Percentiles rank a stretch among this genome's conserved stretches.
These are phyloP conservation scores for Iphiclides podalirius DNA, from an alignment of 2,888 invertebrate genomes.

Conservation along the genomic window DNA sequence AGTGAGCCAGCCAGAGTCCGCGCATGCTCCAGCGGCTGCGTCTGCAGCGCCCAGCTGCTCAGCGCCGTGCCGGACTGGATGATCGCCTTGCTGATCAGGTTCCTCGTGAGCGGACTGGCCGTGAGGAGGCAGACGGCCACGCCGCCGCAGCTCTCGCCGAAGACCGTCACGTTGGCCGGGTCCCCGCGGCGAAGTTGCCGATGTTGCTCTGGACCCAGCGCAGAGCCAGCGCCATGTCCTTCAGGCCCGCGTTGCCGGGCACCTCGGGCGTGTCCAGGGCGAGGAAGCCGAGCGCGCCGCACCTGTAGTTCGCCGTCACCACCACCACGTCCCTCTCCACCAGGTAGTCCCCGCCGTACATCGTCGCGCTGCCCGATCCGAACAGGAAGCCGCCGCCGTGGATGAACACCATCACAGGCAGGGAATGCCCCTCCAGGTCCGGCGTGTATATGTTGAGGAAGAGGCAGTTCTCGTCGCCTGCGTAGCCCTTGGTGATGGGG, in stretches of 20 bases:
- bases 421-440: conserved; percentile 66
- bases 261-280: conserved; percentile 66
- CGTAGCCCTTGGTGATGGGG: conserved; percentile 53
- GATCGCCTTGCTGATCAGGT: conserved; percentile 58
- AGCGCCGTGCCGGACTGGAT: conserved; percentile 62
- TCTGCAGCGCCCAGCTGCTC: conserved; percentile 45
- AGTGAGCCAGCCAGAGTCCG: conserved; percentile 46
- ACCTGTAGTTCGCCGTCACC: conserved; percentile 79
- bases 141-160: conserved; percentile 65
- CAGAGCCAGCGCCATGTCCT: conserved; percentile 62
- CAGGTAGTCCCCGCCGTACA: conserved; percentile 74
- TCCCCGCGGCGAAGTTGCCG: conserved; percentile 65
- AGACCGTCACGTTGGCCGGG: conserved; percentile 62
- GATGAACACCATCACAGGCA: conserved; percentile 80
- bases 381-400: conserved; percentile 77
- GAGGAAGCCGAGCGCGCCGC: conserved; percentile 66
- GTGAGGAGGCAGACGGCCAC: conserved; percentile 49
- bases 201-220: conserved; percentile 68
- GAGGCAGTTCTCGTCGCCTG: conserved; percentile 84
- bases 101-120: conserved; percentile 59
- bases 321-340: conserved; percentile 79
- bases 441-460: conserved; percentile 85
- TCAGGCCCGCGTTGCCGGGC: conserved; percentile 69
- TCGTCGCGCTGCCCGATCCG: conserved; percentile 72
- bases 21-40: conserved; percentile 55